A percentile compares a stretch with the other conserved stretches of the same genome.
Conservation (phyloP, 2,113 vertebrate species). For the Laterallus jamaicensis region DNA sequence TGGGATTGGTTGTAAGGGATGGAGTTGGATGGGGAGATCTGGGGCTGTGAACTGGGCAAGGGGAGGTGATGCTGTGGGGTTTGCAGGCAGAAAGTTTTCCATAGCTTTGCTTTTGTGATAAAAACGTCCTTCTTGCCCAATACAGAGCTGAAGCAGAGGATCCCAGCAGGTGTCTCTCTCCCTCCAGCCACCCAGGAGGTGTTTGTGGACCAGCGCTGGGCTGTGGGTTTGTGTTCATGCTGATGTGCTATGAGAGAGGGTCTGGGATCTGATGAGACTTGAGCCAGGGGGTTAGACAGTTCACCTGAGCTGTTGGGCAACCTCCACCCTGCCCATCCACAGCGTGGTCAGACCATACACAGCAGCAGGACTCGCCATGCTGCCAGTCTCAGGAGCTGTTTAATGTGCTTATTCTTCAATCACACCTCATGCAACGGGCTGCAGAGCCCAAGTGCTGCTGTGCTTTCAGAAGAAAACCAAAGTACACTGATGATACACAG, state of each 20-base stretch:
- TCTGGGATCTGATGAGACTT: not conserved
- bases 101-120: not conserved
- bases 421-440: not conserved
- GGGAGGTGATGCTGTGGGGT: not conserved
- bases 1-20: not conserved
- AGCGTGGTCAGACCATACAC: not conserved
- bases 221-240: accelerated
- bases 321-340: not conserved
- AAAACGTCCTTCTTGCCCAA: not conserved
- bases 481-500: too few species aligned
- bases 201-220: not conserved
- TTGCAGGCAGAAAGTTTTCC: not conserved
- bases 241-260: not conserved
- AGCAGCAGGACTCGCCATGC: not conserved
- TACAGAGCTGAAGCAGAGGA: not conserved
- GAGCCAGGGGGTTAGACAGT: not conserved
- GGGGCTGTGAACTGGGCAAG: accelerated
- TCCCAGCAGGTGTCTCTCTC: not conserved
- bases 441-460: not conserved
- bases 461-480: not conserved
- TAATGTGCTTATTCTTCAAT: not conserved
- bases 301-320: not conserved
- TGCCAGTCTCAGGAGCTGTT: not conserved
- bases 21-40: not conserved
- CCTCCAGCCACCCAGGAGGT: not conserved